phyloP scores from a whole-genome alignment of 2,797 vertebrate species.

The Enteromius fasciolatus region DNA sequence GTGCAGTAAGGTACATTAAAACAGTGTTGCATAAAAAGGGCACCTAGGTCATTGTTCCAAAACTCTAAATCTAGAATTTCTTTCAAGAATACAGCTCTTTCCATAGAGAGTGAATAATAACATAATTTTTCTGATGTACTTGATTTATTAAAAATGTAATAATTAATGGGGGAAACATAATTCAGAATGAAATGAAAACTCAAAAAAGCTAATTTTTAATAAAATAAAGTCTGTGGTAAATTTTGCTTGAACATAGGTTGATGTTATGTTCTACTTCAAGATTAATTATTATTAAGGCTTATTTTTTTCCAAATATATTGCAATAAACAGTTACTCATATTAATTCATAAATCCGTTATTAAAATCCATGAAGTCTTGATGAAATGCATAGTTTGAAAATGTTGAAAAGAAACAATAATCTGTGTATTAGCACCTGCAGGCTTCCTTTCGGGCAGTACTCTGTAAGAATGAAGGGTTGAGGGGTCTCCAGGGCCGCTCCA shows the following conservation, averaged over 20 bases:
- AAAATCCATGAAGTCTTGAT: neutral
- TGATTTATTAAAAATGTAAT: neutral
- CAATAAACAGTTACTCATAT: neutral
- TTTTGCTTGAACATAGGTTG: neutral
- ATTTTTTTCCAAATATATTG: neutral
- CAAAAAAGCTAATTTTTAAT: too few relatives aligned
- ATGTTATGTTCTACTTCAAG: neutral
- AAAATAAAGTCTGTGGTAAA: neutral
- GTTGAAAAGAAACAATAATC: neutral
- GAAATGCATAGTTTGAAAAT: neutral
- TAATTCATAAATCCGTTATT: neutral
- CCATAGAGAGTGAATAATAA: neutral
- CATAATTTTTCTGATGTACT: neutral
- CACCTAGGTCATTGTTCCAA: neutral
- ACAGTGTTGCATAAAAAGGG: too few relatives aligned
- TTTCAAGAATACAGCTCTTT: neutral
- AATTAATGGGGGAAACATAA: too few relatives aligned
- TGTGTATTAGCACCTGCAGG: slow-evolving; percentile 52
- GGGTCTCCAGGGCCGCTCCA: slow-evolving; percentile 58
- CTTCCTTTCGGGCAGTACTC: slow-evolving; percentile 66
- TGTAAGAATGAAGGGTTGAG: slow-evolving; percentile 55
- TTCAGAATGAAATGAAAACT: too few relatives aligned
- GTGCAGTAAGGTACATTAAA: too few relatives aligned
- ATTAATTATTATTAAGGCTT: neutral
- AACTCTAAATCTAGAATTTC: neutral